phyloP scores from a whole-genome alignment of 2,888 invertebrate genomes.

The Exocentrus adspersus region DNA sequence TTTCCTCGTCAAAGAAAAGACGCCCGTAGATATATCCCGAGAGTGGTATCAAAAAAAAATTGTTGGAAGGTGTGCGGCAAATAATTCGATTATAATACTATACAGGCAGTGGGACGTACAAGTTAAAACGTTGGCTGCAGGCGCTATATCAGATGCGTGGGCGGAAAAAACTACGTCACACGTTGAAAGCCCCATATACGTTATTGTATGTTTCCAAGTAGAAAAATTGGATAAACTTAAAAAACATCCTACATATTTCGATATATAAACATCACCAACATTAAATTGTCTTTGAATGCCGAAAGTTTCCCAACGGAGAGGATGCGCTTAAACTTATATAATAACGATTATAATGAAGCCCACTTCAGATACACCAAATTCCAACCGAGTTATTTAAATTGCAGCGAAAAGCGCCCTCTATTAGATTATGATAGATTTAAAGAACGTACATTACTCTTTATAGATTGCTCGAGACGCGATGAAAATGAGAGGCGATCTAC shows the following conservation, averaged over 20 bases:
- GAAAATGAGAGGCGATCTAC: too few relatives aligned
- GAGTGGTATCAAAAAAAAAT: too few relatives aligned
- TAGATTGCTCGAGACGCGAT: too few relatives aligned
- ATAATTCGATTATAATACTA: too few relatives aligned
- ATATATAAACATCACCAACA: constrained; percentile 13
- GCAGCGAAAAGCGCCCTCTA: background rate
- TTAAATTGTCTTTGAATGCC: constrained; percentile 27
- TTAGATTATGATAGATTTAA: background rate
- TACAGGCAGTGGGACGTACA: too few relatives aligned
- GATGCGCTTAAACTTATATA: constrained; percentile 22
- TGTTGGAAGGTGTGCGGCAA: too few relatives aligned
- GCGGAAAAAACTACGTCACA: constrained; percentile 29
- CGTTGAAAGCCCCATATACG: constrained; percentile 33
- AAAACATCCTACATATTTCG: too few relatives aligned
- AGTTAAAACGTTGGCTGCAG: background rate
- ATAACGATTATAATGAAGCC: constrained; percentile 21
- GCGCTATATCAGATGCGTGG: constrained; percentile 31
- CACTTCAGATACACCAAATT: constrained; percentile 32
- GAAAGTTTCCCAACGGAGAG: constrained; percentile 31
- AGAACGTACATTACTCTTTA: background rate
- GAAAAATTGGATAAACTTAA: constrained; percentile 10
- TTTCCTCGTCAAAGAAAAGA: too few relatives aligned
- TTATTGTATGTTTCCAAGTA: constrained; percentile 34
- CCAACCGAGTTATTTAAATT: constrained; percentile 21
- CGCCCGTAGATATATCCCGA: too few relatives aligned